Conservation (phyloP, 2,797 vertebrate genomes). For the Acanthurus tractus region DNA sequence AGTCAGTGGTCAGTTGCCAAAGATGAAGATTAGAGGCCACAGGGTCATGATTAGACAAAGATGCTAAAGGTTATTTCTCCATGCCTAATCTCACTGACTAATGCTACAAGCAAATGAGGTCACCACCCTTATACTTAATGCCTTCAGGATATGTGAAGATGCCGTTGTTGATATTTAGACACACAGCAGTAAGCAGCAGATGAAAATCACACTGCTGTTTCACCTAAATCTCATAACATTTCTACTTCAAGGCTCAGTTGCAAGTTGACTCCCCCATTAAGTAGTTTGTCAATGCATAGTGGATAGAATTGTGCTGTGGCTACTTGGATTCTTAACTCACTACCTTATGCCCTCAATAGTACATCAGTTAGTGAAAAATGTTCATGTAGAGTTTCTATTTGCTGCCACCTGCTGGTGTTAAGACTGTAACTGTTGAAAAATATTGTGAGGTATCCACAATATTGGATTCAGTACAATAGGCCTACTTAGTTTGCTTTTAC, state of each 20-base stretch:
- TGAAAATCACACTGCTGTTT: neutral
- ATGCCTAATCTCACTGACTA: constrained; percentile 47
- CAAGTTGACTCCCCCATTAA: neutral
- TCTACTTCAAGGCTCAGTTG: neutral
- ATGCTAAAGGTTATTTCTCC: constrained; percentile 37
- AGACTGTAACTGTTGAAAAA: neutral
- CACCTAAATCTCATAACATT: neutral
- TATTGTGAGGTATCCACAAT: too few species aligned
- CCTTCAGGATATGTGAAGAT: constrained; percentile 16
- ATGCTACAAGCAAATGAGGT: constrained; percentile 53
- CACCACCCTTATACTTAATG: constrained; percentile 33
- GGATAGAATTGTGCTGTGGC: neutral
- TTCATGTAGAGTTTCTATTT: constrained; percentile 45
- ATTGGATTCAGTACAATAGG: neutral
- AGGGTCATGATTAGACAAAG: constrained; percentile 25
- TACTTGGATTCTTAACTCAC: neutral
- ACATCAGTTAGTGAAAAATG: neutral
- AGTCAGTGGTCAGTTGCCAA: constrained; percentile 29
- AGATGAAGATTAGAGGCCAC: constrained; percentile 55
- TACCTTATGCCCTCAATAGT: neutral
- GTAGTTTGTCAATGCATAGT: neutral
- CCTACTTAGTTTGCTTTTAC: neutral
- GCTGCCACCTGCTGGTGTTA: constrained; percentile 76
- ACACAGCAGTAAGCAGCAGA: neutral
- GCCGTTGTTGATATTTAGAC: constrained; percentile 11